A percentile compares a stretch with the other conserved stretches of the same genome.
These are phyloP conservation scores for Miichthys miiuy DNA, from an alignment of 2,797 vertebrate species.

Conservation along the genomic window DNA sequence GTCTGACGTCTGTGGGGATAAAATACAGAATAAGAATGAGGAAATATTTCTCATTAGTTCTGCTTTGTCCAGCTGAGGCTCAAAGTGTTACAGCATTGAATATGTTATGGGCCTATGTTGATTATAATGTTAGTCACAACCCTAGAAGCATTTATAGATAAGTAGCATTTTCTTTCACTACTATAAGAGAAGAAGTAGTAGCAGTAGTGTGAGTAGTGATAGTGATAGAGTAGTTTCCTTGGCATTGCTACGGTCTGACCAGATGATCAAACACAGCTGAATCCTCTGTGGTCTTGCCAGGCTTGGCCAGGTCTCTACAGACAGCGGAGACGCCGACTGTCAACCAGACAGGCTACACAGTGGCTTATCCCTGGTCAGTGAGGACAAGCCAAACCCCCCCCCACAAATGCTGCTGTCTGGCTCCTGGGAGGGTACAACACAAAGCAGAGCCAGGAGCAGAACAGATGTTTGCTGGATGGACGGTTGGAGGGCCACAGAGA, in stretches of 20 bases:
- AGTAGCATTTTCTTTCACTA: not conserved
- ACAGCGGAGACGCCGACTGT: slow-evolving; percentile 20
- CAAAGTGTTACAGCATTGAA: not conserved
- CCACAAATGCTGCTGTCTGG: slow-evolving; percentile 53
- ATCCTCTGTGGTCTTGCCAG: slow-evolving; percentile 9
- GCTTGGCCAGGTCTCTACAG: slow-evolving; percentile 13
- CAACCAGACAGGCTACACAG: slow-evolving; percentile 45
- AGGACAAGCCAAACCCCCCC: slow-evolving; percentile 47
- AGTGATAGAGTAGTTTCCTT: not conserved
- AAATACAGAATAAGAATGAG: slow-evolving; percentile 23
- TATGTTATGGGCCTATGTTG: not conserved
- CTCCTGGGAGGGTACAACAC: slow-evolving; percentile 22
- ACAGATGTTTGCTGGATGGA: slow-evolving; percentile 50
- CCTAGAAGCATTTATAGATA: not conserved
- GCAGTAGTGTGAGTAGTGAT: not conserved
- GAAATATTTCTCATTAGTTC: not conserved
- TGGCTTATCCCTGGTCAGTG: slow-evolving; percentile 40
- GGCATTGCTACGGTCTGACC: not conserved
- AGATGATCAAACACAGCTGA: slow-evolving; percentile 46
- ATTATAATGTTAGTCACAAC: not conserved
- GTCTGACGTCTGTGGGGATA: slow-evolving; percentile 91
- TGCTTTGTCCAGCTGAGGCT: not conserved
- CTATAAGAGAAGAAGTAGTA: not conserved
- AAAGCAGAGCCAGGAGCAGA: slow-evolving; percentile 43
- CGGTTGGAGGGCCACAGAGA: slow-evolving; percentile 11